Evolutionary conservation across 2,797 vertebrate species (phyloP).

Genomic region (Channa striata): DNA sequence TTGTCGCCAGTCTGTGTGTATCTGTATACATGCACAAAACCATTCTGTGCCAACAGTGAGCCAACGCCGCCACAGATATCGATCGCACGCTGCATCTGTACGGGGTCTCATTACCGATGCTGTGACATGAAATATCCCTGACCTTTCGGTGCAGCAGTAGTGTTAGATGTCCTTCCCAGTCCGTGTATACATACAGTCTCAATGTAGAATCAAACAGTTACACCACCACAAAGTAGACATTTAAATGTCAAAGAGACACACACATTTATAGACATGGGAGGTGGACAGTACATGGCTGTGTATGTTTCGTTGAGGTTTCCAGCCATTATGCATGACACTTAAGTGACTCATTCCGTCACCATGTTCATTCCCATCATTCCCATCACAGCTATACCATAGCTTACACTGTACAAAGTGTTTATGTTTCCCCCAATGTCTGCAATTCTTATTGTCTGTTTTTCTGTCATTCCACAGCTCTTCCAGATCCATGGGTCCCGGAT

Average conservation of each 20-base stretch:
- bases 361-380: slow-evolving; percentile 60
- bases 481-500: slow-evolving; percentile 87
- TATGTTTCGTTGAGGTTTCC: slow-evolving; percentile 16
- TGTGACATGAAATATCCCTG: slow-evolving; percentile 76
- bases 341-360: slow-evolving; percentile 62
- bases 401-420: slow-evolving; percentile 1
- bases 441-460: slow-evolving; percentile 30
- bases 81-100: slow-evolving; percentile 33
- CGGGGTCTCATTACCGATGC: slow-evolving; percentile 55
- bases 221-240: slow-evolving; percentile 14
- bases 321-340: slow-evolving; percentile 26
- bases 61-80: slow-evolving; percentile 21
- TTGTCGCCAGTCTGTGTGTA: neutral
- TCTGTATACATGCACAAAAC: neutral
- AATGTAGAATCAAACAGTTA: slow-evolving; percentile 20
- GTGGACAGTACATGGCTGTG: slow-evolving; percentile 13
- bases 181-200: slow-evolving; percentile 37
- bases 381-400: slow-evolving; percentile 40
- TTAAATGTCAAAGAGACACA: slow-evolving; percentile 2
- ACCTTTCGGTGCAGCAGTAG: slow-evolving; percentile 58
- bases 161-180: slow-evolving; percentile 51
- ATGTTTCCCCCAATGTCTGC: neutral
- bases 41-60: slow-evolving; percentile 10
- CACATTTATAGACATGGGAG: neutral
- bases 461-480: slow-evolving; percentile 81